Evolutionary conservation across 2,888 invertebrate genomes (phyloP), one percentile per base, ranked within the genome.

Genomic region (Notodonta dromedarius): DNA sequence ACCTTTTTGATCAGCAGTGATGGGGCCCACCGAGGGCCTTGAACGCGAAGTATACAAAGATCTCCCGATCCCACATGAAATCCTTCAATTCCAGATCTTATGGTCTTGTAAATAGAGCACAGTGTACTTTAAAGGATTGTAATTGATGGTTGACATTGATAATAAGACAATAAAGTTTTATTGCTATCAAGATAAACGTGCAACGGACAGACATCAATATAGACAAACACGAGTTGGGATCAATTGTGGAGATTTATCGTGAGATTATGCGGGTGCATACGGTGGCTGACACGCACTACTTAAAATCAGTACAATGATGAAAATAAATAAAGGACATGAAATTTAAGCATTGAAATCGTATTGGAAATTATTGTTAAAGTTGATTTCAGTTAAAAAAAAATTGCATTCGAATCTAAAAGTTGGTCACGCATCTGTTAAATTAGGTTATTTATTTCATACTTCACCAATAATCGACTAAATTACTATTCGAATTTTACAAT

Each of bases 141-240:
- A 67, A 67, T 69, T 63, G 66, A 69, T 68, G 50, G 54, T 66
- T 69, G 69, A 74, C 69, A 64, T 63, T 62, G 71, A 76, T 77
- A 76, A 70, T 65, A 73, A 67, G 69, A 73, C 74, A 73, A 76
- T 80, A 75, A 77, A 71, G 64, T 70, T 77, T 77, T 79, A 79
- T 77, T 73, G 64, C 60, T 59, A 66, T 70, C 67, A 65, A 74
- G 78, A 76, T 75, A 69, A 74, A 69, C 54, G n/a, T 62, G 39
- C 63, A 56, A 63, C 61, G 58, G 61, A 59, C 69, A 61, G 64
- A 55, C 66, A 74, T 71, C 74, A 69, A 69, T 69, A 66, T 62
- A 61, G 63, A 60, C 63, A 62, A 60, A 71, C 53, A 62, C 50
- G 57, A 13, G 60, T 61, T 16, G 13, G 35, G 69, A 67, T 66